Base-by-base conservation (phyloP, 92 coral and sea anemone genomes). In the Palythoa grandiflora region DNA sequence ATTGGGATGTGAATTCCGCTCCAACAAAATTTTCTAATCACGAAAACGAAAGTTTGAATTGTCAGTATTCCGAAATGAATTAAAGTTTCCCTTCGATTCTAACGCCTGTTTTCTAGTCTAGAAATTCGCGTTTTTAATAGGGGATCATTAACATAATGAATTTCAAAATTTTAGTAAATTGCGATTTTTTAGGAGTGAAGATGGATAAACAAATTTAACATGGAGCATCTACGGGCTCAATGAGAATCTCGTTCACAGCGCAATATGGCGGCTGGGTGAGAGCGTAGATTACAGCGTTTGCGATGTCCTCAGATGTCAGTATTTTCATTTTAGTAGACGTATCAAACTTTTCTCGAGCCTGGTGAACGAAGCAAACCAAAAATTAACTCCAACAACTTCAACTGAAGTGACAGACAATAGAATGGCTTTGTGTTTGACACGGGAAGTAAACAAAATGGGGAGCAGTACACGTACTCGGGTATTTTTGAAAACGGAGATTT, bases 211-310 rank as follows among this genome's bases (percentile, higher is more conserved):
- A 7, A 65, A 19, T 57, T 76, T 89, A 95, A 61, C 89, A 93
- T 37, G 98, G 98, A 9, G 92, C 93, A 71, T 95, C 98, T 15
- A 89, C 84, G 21, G 98, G 98, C 70, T 93, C 98, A 48, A 95
- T 85, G 70, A 95, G 37, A 65, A 95, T 91, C 73, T 95, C 98
- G 78, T 91, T 95, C 9, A 95, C 92, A 21, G 94, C 91, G 55
- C 96, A 93, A 84, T 95, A 91, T 7, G 94, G 93, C 12, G 98
- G 98, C 61, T 95, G 98, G 5, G 93, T 84, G 71, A 93, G 94
- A 2, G 96, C 98, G 65, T 84, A 95, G 15, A 95, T 84, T 11
- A 95, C 92, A 50, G 93, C 91, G 83, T 93, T 93, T 9, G 96
- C 96, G 20, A 95, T 73, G 83, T 95, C 98, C 8, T 68, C 48